Percentiles rank a stretch among this genome's conserved stretches.
Evolutionary conservation across 2,113 vertebrate species (phyloP).

Genomic region (Python bivittatus): DNA sequence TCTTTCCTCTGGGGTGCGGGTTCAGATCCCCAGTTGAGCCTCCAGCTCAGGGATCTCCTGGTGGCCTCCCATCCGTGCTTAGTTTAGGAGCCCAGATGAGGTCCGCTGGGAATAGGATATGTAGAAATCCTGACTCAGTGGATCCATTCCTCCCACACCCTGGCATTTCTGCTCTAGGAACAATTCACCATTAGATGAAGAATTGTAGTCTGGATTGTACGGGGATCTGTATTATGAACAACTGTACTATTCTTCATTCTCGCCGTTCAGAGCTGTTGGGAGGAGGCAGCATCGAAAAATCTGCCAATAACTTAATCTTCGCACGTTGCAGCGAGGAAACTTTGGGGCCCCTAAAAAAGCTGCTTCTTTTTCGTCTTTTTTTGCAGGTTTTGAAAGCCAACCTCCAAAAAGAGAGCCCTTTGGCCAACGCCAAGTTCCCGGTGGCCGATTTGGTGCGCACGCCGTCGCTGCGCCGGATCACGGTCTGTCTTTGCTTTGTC

Average conservation of each 20-base stretch:
- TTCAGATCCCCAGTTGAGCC: too few relatives aligned
- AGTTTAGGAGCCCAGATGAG: too few relatives aligned
- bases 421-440: constrained; percentile 52
- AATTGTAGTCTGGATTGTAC: not conserved
- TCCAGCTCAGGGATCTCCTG: too few relatives aligned
- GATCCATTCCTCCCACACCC: too few relatives aligned
- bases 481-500: constrained; percentile 69
- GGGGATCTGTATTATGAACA: not conserved
- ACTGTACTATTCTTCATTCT: not conserved
- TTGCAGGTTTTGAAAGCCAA: constrained; percentile 72
- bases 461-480: constrained; percentile 70
- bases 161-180: not conserved
- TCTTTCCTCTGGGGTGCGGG: not conserved
- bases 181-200: not conserved
- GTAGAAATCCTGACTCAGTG: too few relatives aligned
- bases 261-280: not conserved
- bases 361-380: not conserved
- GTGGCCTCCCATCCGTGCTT: too few relatives aligned
- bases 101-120: too few relatives aligned
- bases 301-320: not conserved
- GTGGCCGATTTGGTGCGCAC: constrained; percentile 72
- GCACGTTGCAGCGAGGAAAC: not conserved
- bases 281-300: not conserved
- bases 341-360: too few relatives aligned
- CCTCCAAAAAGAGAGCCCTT: constrained; percentile 75